Evolutionary conservation across 2,113 vertebrate species (phyloP), one percentile per base, ranked within the genome.

Genomic region (Spea bombifrons): DNA sequence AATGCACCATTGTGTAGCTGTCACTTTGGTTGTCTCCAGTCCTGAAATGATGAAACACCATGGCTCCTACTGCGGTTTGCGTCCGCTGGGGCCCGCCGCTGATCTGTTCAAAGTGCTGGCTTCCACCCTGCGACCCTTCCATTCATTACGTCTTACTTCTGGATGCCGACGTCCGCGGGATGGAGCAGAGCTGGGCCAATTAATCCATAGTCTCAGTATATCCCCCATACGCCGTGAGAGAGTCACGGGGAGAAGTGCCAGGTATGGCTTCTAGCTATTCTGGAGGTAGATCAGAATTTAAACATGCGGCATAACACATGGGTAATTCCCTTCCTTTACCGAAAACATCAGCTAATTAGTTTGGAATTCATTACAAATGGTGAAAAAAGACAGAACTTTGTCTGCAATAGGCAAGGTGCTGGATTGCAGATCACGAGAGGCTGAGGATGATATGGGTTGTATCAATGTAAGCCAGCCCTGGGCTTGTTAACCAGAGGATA

Each of bases 1-100:
- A 86, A 87, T 87, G 87, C 87, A 86, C 88, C 87, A 5, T 91
- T 88, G 84, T 89, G 88, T 91, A 83, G 85, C 85, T 90, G 89
- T 91, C 88, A 89, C 85, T 84, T 88, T 84, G 81, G 59, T 88
- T 90, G 82, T 83, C 81, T 76, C 2, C 71, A 68, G 86, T 89
- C 86, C 0, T 68, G 0, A 59, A 66, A 84, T 89, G 89, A 88
- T 88, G 88, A 88, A 89, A 89, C 84, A 69, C 84, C 89, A 55
- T 80, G 48, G 73, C 87, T 84, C 85, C 80, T 55, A 83, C 86
- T 82, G 83, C 84, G 76, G 79, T 76, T 83, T 84, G 87, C 87
- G 88, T 79, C 85, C 86, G 84, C 84, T 85, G 83, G 86, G 86
- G 82, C 80, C 86, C 80, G 74, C 8, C 0, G 3, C 67, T 68